These are phyloP conservation scores for Microctenopoma stevenorrisi DNA, from an alignment of 2,797 vertebrate genomes.

Conservation along the genomic window DNA sequence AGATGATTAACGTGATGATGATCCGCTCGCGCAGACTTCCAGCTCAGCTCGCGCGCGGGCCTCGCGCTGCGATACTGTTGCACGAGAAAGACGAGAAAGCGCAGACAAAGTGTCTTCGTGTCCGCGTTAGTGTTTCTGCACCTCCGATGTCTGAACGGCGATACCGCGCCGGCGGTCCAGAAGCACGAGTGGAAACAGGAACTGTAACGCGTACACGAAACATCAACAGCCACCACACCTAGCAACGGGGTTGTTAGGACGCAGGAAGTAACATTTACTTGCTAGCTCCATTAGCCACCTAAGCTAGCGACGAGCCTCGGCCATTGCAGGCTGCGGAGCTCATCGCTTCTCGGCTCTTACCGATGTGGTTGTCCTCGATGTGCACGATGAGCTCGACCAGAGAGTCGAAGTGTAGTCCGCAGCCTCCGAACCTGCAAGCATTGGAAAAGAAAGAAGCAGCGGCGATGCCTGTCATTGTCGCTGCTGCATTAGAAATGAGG, in stretches of 20 bases:
- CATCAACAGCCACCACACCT: slow-evolving; percentile 80
- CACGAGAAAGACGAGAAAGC: slow-evolving; percentile 22
- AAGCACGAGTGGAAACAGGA: neutral
- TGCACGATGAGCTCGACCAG: slow-evolving; percentile 96
- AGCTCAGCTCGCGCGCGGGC: slow-evolving; percentile 38
- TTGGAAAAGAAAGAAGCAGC: slow-evolving; percentile 99
- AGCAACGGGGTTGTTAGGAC: slow-evolving; percentile 90
- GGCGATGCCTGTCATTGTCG: slow-evolving; percentile 97
- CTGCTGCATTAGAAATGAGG: slow-evolving; percentile 85
- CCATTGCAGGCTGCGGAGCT: slow-evolving; percentile 67
- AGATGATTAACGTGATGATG: too few relatives aligned
- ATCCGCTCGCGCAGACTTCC: slow-evolving; percentile 3
- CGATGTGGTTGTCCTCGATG: slow-evolving; percentile 98
- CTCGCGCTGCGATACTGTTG: slow-evolving; percentile 35
- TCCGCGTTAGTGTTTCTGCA: too few relatives aligned
- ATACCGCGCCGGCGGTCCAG: neutral
- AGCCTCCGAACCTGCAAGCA: slow-evolving; percentile 94
- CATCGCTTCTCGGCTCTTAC: slow-evolving; percentile 76
- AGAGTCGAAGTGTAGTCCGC: slow-evolving; percentile 94
- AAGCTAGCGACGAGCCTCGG: slow-evolving; percentile 64
- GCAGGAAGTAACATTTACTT: slow-evolving; percentile 84
- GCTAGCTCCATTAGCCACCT: slow-evolving; percentile 81
- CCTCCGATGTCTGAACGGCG: too few relatives aligned
- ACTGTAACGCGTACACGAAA: neutral
- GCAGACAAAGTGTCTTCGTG: neutral